These are phyloP conservation scores for Galeopsomyia nigrocyanea DNA, from an alignment of 2,888 invertebrate genomes.

Conservation along the genomic window DNA sequence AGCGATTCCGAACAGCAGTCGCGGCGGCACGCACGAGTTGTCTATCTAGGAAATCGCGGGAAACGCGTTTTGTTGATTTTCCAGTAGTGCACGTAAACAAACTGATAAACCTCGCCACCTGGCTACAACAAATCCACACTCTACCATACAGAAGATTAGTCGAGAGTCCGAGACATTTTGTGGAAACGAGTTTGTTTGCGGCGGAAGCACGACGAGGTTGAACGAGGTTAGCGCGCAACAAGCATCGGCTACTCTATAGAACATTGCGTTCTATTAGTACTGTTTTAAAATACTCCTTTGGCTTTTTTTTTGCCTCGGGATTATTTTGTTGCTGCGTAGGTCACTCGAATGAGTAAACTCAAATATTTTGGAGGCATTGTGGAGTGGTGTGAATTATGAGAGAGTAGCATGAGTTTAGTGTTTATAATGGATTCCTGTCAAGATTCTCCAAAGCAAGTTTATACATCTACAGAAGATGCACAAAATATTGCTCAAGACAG, in stretches of 20 bases:
- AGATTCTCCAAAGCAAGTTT: conserved; percentile 1
- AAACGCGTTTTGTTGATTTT: conserved; percentile 56
- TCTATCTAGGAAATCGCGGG: conserved; percentile 61
- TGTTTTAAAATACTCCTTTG: no score
- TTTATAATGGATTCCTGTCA: conserved; percentile 25
- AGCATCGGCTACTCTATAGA: no score
- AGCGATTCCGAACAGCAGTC: conserved; percentile 4
- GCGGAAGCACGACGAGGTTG: no score
- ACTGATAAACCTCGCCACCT: not conserved
- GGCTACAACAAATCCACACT: no score
- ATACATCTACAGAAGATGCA: conserved; percentile 15
- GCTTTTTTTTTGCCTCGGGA: no score
- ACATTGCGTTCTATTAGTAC: no score
- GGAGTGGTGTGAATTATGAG: conserved; percentile 14
- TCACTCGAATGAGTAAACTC: no score
- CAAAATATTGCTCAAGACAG: not conserved
- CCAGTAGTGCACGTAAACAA: conserved; percentile 41
- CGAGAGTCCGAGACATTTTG: no score
- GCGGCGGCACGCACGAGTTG: conserved; percentile 4
- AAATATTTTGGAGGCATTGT: not conserved
- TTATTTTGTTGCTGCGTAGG: no score
- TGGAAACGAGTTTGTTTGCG: no score
- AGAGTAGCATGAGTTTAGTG: conserved; percentile 20
- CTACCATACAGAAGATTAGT: no score
- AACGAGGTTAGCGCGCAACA: no score